These are phyloP conservation scores for Mionectes olivaceus DNA, from an alignment of 2,797 vertebrate species.

Conservation along the genomic window DNA sequence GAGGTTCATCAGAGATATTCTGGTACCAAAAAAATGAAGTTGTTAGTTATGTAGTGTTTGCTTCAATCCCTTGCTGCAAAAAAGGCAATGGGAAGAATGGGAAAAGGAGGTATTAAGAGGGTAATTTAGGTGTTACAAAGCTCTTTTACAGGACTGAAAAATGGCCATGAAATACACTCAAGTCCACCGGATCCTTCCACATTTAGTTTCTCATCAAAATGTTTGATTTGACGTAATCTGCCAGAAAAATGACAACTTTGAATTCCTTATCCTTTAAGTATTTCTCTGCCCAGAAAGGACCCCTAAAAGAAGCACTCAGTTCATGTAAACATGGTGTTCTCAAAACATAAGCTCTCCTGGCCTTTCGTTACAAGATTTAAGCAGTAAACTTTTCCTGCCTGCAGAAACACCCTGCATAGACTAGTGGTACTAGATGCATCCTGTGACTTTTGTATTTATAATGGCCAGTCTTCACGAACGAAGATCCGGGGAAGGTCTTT, in stretches of 20 bases:
- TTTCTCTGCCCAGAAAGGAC: not conserved
- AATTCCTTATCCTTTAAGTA: not conserved
- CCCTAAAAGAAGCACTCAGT: not conserved
- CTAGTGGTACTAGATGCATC: not conserved
- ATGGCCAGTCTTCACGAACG: too few relatives aligned
- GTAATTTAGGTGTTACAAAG: not conserved
- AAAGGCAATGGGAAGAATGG: not conserved
- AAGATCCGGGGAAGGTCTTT: too few relatives aligned
- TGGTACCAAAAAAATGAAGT: not conserved
- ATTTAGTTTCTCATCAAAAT: not conserved
- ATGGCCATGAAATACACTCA: not conserved
- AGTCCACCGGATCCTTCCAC: not conserved
- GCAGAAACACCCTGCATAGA: not conserved
- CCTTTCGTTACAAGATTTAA: not conserved
- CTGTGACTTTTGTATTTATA: not conserved
- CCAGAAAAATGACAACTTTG: not conserved
- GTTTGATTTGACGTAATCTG: not conserved
- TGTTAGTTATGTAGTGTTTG: not conserved
- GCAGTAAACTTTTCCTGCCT: not conserved
- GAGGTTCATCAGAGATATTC: not conserved
- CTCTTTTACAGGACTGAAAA: not conserved
- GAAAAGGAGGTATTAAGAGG: not conserved
- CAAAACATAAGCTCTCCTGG: not conserved
- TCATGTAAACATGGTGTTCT: fast-evolving
- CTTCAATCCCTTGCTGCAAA: not conserved